Evolutionary conservation across 2,888 invertebrate genomes (phyloP), one percentile per base, ranked within the genome.

Genomic region (Drosophila helvetica): DNA sequence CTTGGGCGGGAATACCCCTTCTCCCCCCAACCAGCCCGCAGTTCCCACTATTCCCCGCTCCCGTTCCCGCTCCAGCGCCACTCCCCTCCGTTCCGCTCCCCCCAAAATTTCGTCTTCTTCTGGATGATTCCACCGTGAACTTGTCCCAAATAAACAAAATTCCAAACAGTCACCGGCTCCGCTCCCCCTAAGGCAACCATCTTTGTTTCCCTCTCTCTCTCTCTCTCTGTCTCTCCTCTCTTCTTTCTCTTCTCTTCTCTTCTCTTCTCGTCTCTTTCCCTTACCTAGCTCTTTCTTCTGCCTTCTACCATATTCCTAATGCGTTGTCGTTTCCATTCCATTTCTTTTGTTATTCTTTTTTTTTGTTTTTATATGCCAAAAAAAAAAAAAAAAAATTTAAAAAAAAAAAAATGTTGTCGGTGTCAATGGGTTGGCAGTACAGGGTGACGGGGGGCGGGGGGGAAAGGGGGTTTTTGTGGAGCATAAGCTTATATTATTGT

Each of bases 111-210:
- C 38, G 38, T 38, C 38, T 72, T 62, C 50, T 59, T 60, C 43
- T 52, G 64, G 52, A 56, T 73, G 72, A 52, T 66, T 61, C 62
- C 38, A 46, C 86, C 73, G 71, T 88, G 90, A 89, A 88, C 81
- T 88, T 89, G 89, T 88, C 89, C 89, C 89, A 89, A 89, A 89
- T 90, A 89, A 89, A 90, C 89, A 89, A 83, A 83, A 86, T 83
- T 86, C 83, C 87, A 79, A 62, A 72, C 58, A 78, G 61, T 62
- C n/a, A 64, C 50, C 18, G 18, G 33, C 33, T 15, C 33, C 33
- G 22, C 22, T 22, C 33, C 33, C 33, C 33, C 73, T 84, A 70
- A 70, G 74, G 78, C 77, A 75, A 82, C 42, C 47, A 48, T 58
- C 45, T 12, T 3, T 17, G 9, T 43, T 38, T 33, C 45, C 15